These are phyloP conservation scores for Clanis bilineata DNA, from an alignment of 2,888 invertebrate genomes.

Conservation along the genomic window DNA sequence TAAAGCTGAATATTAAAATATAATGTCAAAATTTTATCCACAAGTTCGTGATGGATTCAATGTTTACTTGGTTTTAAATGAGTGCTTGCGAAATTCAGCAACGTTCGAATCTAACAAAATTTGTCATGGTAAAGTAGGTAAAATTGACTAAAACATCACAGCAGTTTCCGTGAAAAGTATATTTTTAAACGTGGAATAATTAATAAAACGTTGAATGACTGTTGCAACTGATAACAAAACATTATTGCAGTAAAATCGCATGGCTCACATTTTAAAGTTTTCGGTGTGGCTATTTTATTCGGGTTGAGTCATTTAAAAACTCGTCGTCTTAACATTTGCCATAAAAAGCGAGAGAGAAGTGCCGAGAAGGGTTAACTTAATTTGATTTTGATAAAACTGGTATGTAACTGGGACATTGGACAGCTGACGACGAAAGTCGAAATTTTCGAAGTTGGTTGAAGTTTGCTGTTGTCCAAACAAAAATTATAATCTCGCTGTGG, in stretches of 20 bases:
- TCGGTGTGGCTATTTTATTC: constrained; percentile 19
- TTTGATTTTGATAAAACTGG: constrained; percentile 55
- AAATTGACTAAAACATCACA: not conserved
- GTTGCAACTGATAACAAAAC: constrained; percentile 19
- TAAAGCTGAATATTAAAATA: constrained; percentile 27
- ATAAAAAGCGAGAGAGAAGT: constrained; percentile 54
- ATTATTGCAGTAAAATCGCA: constrained; percentile 41
- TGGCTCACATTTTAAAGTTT: constrained; percentile 40
- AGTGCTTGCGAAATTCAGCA: constrained; percentile 52
- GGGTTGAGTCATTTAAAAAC: constrained; percentile 56
- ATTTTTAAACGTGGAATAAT: not conserved
- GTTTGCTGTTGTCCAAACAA: too few relatives aligned
- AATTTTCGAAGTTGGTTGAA: constrained; percentile 30
- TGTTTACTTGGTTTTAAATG: constrained; percentile 62
- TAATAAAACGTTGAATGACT: not conserved
- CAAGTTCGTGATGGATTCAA: constrained; percentile 45
- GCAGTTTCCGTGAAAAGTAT: not conserved
- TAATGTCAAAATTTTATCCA: constrained; percentile 38
- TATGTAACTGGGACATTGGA: constrained; percentile 45
- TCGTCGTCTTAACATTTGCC: constrained; percentile 72
- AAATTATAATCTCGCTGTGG: too few relatives aligned
- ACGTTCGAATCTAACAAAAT: constrained; percentile 48
- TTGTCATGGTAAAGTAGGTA: constrained; percentile 36
- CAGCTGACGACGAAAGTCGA: constrained; percentile 42
- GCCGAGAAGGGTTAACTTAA: constrained; percentile 45